Base-by-base conservation (phyloP, 2,888 invertebrate species). In the Dynastes grantii region DNA sequence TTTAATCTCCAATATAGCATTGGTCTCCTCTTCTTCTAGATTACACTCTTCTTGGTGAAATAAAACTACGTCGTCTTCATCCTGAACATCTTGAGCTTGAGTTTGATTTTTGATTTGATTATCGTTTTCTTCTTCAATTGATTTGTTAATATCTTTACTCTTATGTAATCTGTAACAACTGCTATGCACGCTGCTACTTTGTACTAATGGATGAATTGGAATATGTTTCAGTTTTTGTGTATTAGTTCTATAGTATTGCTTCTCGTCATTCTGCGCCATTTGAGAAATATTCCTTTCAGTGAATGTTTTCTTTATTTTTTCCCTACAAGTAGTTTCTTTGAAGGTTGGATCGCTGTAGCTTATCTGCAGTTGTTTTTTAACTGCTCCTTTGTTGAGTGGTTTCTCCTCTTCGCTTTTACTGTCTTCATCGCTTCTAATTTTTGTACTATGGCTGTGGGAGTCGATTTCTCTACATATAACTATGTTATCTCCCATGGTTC, bases 381-480 rank as follows among this genome's bases (percentile, higher is more conserved):
- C 58, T 22, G 73, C 73, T 9, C 73, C 73, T 61, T 73, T 73
- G 16, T 27, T 58, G 4, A 9, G 9, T 1, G 4, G 13, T 8
- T 2, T 11, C 53, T 55, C 53, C 2, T 29, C 53, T 11, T 53
- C 53, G 6, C n/a, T 53, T 53, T 32, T 53, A 27, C 29, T 1
- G 13, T n/a, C 37, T 11, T 37, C 64, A 13, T 65, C 16, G 64
- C 1, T 65, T 65, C 9, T 37, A 11, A 13, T 3, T 58, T 58
- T 37, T 8, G 61, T 73, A 8, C 13, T 68, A 9, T 27, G 27
- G 49, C 68, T 22, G 16, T 37, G 32, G 32, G 32, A 37, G 6
- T 73, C 73, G n/a, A 73, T 22, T 73, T 73, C 73, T 16, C 73
- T 58, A 22, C 58, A 73, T 73, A 73, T 73, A 6, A 73, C 73